A percentile compares a stretch with the other conserved stretches of the same genome.
Evolutionary conservation across 1,140 invertebrate genomes (phyloP).

Genomic region (Lucilia sericata): DNA sequence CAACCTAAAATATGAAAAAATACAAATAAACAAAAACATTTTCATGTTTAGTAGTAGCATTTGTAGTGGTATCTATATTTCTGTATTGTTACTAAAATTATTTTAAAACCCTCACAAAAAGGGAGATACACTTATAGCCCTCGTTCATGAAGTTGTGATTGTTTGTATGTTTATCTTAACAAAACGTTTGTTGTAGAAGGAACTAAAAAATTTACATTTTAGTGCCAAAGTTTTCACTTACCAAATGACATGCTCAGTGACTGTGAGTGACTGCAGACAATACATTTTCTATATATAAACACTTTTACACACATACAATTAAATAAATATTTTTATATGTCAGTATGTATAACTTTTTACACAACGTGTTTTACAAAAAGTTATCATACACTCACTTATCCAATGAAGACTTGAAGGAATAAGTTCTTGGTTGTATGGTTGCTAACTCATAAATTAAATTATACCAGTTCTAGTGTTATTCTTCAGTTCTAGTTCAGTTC

Average conservation of each 20-base stretch:
- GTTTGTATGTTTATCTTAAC: background rate
- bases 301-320: background rate
- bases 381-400: no score
- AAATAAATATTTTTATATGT: no score
- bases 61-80: background rate
- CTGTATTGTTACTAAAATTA: background rate
- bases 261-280: slow-evolving; percentile 15
- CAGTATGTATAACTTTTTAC: no score
- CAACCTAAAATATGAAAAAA: no score
- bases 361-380: no score
- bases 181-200: background rate
- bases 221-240: slow-evolving; percentile 16
- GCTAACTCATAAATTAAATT: no score
- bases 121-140: background rate
- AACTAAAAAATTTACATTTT: slow-evolving; percentile 1
- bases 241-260: slow-evolving; percentile 10
- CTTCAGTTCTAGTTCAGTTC: no score
- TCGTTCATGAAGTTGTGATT: background rate
- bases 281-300: background rate
- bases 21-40: no score
- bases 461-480: no score
- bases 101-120: background rate
- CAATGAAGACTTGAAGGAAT: no score
- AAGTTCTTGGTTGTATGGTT: no score
- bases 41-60: no score